A percentile compares a stretch with the other conserved stretches of the same genome.
phyloP scores from a whole-genome alignment of 2,113 vertebrate species.

The Macroglossus sobrinus region DNA sequence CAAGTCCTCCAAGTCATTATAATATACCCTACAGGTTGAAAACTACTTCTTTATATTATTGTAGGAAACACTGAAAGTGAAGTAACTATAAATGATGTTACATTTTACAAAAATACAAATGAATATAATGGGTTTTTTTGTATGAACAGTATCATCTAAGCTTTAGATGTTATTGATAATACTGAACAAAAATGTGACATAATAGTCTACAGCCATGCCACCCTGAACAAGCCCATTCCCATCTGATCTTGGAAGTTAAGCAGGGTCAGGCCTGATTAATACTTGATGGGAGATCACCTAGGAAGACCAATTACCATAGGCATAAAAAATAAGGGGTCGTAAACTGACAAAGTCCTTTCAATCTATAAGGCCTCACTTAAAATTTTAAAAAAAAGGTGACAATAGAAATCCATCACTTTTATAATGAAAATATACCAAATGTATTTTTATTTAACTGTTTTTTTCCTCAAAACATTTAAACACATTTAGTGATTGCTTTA shows the following conservation, averaged over 20 bases:
- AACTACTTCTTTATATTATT: not conserved
- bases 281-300: too few relatives aligned
- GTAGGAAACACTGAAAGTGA: not conserved
- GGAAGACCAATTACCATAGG: too few relatives aligned
- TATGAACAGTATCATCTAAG: not conserved
- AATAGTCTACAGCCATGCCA: too few relatives aligned
- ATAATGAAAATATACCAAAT: not conserved
- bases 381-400: not conserved
- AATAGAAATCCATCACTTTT: not conserved
- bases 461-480: not conserved
- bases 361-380: too few relatives aligned
- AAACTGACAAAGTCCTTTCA: too few relatives aligned
- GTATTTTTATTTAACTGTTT: not conserved
- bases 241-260: too few relatives aligned
- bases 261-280: too few relatives aligned
- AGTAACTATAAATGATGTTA: not conserved
- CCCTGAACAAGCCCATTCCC: too few relatives aligned
- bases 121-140: not conserved
- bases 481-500: not conserved
- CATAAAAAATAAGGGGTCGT: too few relatives aligned
- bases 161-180: not conserved
- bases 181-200: not conserved
- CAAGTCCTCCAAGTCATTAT: not conserved
- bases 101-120: not conserved
- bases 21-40: not conserved